Conservation (phyloP, 2,113 vertebrate genomes). For the Anarrhichthys ocellatus region DNA sequence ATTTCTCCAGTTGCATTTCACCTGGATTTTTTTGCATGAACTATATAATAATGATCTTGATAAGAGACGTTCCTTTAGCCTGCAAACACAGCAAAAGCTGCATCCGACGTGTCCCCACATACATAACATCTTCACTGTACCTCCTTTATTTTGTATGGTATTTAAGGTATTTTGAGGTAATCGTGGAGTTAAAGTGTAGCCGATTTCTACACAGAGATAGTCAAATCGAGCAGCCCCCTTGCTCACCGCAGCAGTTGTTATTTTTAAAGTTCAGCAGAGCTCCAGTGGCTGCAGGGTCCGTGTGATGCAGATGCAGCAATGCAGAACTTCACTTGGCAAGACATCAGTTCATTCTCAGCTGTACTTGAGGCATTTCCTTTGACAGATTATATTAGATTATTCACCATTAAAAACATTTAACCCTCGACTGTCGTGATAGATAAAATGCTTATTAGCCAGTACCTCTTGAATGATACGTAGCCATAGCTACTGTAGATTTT, state of each 20-base stretch:
- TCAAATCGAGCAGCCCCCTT: not conserved
- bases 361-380: conserved; percentile 55
- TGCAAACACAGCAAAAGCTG: conserved; percentile 7
- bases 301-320: conserved; percentile 63
- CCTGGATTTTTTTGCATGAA: not conserved
- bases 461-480: not conserved
- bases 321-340: conserved; percentile 65
- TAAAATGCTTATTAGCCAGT: conserved; percentile 14
- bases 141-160: not conserved
- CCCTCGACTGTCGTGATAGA: conserved; percentile 14
- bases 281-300: conserved; percentile 54
- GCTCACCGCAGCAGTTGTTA: conserved; percentile 44
- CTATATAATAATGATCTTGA: not conserved
- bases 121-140: not conserved
- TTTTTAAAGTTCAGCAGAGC: conserved; percentile 63
- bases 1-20: not conserved
- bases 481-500: not conserved
- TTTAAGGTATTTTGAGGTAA: conserved; percentile 11
- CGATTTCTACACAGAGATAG: conserved; percentile 18
- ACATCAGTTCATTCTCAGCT: conserved; percentile 56
- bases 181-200: not conserved
- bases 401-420: conserved; percentile 51
- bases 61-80: not conserved
- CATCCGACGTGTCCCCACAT: conserved; percentile 13
- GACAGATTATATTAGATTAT: conserved; percentile 64